Evolutionary conservation across 2,113 vertebrate genomes (phyloP).

Genomic region (Vicugna pacos): DNA sequence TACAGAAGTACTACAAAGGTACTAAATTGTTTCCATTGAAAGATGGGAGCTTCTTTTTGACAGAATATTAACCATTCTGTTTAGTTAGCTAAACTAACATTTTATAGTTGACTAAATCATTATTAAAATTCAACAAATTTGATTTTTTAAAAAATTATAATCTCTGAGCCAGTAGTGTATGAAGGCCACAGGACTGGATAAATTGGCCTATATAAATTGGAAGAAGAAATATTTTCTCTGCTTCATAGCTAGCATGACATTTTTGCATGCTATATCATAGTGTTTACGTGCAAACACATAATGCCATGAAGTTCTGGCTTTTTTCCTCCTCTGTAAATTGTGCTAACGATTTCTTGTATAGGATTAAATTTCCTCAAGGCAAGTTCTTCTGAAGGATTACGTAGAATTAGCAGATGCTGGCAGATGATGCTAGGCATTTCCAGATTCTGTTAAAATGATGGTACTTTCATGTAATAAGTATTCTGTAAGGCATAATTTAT

Average conservation of each 20-base stretch:
- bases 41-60: conserved; percentile 22
- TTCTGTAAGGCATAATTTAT: not conserved
- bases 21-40: not conserved
- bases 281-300: not conserved
- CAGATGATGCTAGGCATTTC: conserved; percentile 37
- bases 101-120: conserved; percentile 1
- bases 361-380: conserved; percentile 9
- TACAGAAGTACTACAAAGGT: not conserved
- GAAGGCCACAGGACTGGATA: not conserved
- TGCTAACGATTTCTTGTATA: not conserved
- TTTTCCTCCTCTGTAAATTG: not conserved
- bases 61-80: conserved; percentile 2
- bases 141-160: not conserved
- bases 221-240: not conserved
- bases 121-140: not conserved
- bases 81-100: conserved; percentile 5
- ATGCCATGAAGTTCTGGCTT: not conserved
- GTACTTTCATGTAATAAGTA: conserved; percentile 11
- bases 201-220: not conserved
- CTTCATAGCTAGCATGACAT: not conserved
- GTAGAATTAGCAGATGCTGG: conserved; percentile 25
- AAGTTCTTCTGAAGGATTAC: not conserved
- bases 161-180: conserved; percentile 27
- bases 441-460: not conserved
- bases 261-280: not conserved